phyloP scores from a whole-genome alignment of 2,113 vertebrate species.

The Parus major region DNA sequence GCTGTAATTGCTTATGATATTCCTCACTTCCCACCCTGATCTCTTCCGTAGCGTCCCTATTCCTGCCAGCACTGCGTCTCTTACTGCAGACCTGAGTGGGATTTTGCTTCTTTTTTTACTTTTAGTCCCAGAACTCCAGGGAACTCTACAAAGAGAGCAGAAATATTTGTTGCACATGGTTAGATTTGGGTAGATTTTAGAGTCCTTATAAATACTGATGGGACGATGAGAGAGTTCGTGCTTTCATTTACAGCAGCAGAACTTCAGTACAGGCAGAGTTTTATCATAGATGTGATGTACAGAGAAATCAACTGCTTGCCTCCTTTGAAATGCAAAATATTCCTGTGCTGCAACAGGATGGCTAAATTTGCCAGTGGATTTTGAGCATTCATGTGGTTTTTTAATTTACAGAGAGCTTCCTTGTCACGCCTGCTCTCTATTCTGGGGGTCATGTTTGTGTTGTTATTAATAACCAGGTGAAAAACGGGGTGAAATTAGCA shows the following conservation, averaged over 20 bases:
- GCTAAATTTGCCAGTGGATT: background rate
- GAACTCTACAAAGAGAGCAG: background rate
- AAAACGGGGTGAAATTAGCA: background rate
- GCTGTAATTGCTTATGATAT: constrained; percentile 47
- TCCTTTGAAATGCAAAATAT: background rate
- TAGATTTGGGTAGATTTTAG: background rate
- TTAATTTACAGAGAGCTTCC: background rate
- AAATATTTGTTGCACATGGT: background rate
- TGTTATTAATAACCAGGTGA: background rate
- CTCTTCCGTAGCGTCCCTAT: background rate
- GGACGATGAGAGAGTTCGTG: fast-evolving
- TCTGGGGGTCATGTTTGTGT: background rate
- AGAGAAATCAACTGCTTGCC: background rate
- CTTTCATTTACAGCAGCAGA: background rate
- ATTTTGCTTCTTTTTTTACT: background rate
- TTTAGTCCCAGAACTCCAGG: background rate
- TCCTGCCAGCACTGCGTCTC: background rate
- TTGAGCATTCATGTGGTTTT: background rate
- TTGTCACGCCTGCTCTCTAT: background rate
- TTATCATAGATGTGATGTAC: background rate
- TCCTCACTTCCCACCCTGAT: constrained; percentile 5
- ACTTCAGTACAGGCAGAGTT: background rate
- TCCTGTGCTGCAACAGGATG: background rate
- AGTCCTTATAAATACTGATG: background rate
- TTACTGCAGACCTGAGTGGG: background rate